Evolutionary conservation across 2,888 invertebrate genomes (phyloP).

Genomic region (Drosophila setosimentum): DNA sequence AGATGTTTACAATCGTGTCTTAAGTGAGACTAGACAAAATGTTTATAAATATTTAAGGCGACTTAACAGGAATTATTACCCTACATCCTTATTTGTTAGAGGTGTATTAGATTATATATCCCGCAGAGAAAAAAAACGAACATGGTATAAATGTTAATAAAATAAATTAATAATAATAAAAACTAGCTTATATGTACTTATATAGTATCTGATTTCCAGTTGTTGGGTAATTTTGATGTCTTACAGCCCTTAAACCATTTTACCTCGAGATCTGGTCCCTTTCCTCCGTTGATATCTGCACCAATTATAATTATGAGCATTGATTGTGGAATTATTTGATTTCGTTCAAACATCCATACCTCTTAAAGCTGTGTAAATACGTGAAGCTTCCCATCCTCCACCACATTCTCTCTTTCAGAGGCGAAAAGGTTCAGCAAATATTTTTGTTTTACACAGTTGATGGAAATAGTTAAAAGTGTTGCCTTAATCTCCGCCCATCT

Average conservation of each 20-base stretch:
- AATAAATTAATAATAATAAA: background rate
- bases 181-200: background rate
- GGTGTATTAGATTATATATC: background rate
- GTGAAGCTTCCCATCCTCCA: background rate
- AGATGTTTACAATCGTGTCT: background rate
- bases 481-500: background rate
- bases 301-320: slow-evolving; percentile 8
- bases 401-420: background rate
- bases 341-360: slow-evolving; percentile 7
- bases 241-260: background rate
- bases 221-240: background rate
- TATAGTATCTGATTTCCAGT: background rate
- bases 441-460: slow-evolving; percentile 61
- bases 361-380: background rate
- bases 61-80: background rate
- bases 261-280: too few relatives aligned
- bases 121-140: background rate
- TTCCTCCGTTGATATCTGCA: background rate
- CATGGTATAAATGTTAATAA: background rate
- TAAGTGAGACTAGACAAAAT: background rate
- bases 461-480: slow-evolving; percentile 58
- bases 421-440: slow-evolving; percentile 47
- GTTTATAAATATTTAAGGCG: background rate
- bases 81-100: background rate
- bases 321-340: slow-evolving; percentile 15